These are phyloP conservation scores for Autographa gamma DNA, from an alignment of 2,888 invertebrate species.

Conservation along the genomic window DNA sequence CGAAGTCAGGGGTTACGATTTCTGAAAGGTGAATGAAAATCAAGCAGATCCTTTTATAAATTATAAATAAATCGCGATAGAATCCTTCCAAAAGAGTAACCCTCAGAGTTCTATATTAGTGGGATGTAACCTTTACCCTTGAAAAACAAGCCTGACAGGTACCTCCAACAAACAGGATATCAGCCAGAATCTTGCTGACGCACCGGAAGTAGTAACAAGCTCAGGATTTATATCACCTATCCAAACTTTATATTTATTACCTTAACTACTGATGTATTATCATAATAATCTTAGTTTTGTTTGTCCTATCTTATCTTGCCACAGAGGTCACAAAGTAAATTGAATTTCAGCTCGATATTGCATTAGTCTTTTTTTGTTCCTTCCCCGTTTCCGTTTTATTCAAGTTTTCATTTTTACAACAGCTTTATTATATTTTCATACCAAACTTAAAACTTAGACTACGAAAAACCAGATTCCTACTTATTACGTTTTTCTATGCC, in stretches of 20 bases:
- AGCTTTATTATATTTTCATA: no score
- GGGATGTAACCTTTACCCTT: not conserved
- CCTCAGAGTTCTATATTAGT: no score
- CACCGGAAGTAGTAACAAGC: slow-evolving; percentile 23
- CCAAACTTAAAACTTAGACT: no score
- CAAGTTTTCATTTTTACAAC: no score
- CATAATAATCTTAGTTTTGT: slow-evolving; percentile 10
- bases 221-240: slow-evolving; percentile 26
- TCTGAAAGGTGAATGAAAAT: no score
- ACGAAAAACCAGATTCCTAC: no score
- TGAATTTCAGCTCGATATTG: not conserved
- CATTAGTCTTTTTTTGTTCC: not conserved
- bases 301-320: not conserved
- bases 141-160: not conserved
- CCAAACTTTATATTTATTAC: slow-evolving; percentile 16
- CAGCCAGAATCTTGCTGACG: slow-evolving; percentile 24
- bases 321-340: not conserved
- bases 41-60: no score
- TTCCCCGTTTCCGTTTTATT: not conserved
- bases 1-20: no score
- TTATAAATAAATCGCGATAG: no score
- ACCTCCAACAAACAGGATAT: slow-evolving; percentile 26
- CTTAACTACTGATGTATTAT: not conserved
- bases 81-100: no score
- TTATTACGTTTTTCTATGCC: no score